A percentile compares a stretch with the other conserved stretches of the same genome.
phyloP scores from a whole-genome alignment of 2,888 invertebrate genomes.

The Drosophila demipolita region DNA sequence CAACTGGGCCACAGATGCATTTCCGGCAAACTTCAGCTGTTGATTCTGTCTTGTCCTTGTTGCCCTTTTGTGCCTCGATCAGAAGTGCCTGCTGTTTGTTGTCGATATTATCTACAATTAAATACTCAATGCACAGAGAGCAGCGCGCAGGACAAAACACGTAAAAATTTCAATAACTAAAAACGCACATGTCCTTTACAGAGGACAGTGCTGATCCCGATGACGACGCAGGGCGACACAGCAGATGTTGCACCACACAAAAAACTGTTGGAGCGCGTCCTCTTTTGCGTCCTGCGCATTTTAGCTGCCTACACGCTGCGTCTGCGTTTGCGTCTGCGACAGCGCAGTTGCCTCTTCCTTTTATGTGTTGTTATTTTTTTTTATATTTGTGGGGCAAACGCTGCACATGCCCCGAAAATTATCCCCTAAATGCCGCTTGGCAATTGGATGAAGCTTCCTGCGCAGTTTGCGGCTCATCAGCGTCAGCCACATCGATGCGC shows the following conservation, averaged over 20 bases:
- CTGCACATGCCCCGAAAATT: constrained; percentile 73
- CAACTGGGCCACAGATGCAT: constrained; percentile 65
- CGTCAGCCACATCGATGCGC: constrained; percentile 54
- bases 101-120: constrained; percentile 82
- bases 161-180: constrained; percentile 82
- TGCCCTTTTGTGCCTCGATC: constrained; percentile 16
- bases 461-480: constrained; percentile 79
- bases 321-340: constrained; percentile 25
- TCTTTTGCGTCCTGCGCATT: constrained; percentile 41
- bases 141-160: constrained; percentile 68
- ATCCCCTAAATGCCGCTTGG: constrained; percentile 78
- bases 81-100: constrained; percentile 52
- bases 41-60: constrained; percentile 41
- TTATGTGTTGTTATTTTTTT: constrained; percentile 10
- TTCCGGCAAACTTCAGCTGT: constrained; percentile 75
- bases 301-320: constrained; percentile 58
- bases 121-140: constrained; percentile 79
- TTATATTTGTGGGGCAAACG: constrained; percentile 48
- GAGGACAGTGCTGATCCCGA: constrained; percentile 15
- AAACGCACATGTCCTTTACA: constrained; percentile 76
- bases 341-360: constrained; percentile 17
- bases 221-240: constrained; percentile 13
- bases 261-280: constrained; percentile 77
- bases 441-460: constrained; percentile 74
- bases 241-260: constrained; percentile 55